A percentile compares a stretch with the other conserved stretches of the same genome.
Evolutionary conservation across 2,888 invertebrate species (phyloP).

Genomic region (Drosophila lacicola): DNA sequence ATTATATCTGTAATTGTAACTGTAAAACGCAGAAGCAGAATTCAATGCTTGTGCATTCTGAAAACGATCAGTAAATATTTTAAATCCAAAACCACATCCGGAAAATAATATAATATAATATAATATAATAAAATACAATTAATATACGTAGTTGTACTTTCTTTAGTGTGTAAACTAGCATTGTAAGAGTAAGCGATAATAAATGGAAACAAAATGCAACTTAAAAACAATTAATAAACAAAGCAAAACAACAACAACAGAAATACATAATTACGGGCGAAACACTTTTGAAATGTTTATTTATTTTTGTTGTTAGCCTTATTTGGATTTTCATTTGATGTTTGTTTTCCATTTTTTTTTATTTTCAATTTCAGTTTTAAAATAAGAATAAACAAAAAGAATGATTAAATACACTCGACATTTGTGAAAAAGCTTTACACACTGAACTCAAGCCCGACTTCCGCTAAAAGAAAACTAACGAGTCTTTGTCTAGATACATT

Average conservation of each 20-base stretch:
- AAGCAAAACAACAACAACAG: slow-evolving; percentile 22
- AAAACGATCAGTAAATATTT: slow-evolving; percentile 55
- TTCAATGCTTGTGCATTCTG: slow-evolving; percentile 42
- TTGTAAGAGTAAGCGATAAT: slow-evolving; percentile 72
- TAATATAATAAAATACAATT: slow-evolving; percentile 57
- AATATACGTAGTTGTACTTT: slow-evolving; percentile 72
- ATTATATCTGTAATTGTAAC: slow-evolving; percentile 59
- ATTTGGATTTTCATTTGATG: slow-evolving; percentile 21
- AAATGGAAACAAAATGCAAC: slow-evolving; percentile 78
- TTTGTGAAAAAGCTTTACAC: slow-evolving; percentile 54
- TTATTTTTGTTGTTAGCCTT: slow-evolving; percentile 30
- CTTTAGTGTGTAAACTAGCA: slow-evolving; percentile 71
- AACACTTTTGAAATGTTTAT: slow-evolving; percentile 23
- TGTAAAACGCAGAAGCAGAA: slow-evolving; percentile 35
- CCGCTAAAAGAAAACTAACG: slow-evolving; percentile 52
- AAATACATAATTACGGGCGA: slow-evolving; percentile 41
- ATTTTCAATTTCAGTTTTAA: slow-evolving; percentile 17
- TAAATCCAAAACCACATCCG: slow-evolving; percentile 68
- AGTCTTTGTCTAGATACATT: slow-evolving; percentile 47
- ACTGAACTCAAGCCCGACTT: slow-evolving; percentile 52
- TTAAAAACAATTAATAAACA: slow-evolving; percentile 57
- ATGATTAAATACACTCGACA: slow-evolving; percentile 13
- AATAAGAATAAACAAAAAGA: neutral
- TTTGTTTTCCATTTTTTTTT: slow-evolving; percentile 14
- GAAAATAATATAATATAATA: slow-evolving; percentile 38